Base-by-base conservation (phyloP, 2,113 vertebrate species). In the Catharus bicknelli region DNA sequence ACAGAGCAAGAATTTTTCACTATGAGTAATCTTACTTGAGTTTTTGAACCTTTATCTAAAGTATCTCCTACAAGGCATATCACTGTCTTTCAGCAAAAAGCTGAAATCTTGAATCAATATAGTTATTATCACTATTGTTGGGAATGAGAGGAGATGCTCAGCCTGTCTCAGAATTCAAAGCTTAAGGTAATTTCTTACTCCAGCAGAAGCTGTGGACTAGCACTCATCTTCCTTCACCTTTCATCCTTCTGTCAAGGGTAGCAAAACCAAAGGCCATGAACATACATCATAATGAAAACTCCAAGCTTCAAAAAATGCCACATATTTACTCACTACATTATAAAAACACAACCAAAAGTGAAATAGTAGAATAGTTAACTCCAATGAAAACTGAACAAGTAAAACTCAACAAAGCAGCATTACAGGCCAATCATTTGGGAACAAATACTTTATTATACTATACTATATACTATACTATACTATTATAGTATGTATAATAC, bases 331-430 rank as follows among this genome's bases (percentile, higher is more conserved):
- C 20, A 57, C 2, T 1, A 5, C 8, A 48, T 13, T 66, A 26
- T 27, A 42, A 73, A 83, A 72, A 13, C 4, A 21, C 9, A 47
- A 36, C 19, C 16, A 22, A 62, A 94, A 85, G 69, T 29, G 6
- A 17, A 83, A 84, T 34, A 85, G 25, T 69, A 54, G 81, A 93
- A 93, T 64, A 66, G 88, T 95, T 94, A 93, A 96, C 92, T 91
- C 66, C n/a, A 70, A 5, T 90, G 69, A 83, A 95, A 90, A 43
- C 10, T 84, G 55, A 93, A 96, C 87, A 32, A 78, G 66, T 83
- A 96, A 96, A 82, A 38, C 27, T 83, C 76, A 59, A 63, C 26
- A 86, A 76, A 85, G 83, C 83, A 95, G 51, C 34, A 81, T 83
- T 84, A 86, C 64, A 84, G 82, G 63, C 43, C 51, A 89, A 76